These are phyloP conservation scores for Drosophila tristis DNA, from an alignment of 1,140 invertebrate species.

Conservation along the genomic window DNA sequence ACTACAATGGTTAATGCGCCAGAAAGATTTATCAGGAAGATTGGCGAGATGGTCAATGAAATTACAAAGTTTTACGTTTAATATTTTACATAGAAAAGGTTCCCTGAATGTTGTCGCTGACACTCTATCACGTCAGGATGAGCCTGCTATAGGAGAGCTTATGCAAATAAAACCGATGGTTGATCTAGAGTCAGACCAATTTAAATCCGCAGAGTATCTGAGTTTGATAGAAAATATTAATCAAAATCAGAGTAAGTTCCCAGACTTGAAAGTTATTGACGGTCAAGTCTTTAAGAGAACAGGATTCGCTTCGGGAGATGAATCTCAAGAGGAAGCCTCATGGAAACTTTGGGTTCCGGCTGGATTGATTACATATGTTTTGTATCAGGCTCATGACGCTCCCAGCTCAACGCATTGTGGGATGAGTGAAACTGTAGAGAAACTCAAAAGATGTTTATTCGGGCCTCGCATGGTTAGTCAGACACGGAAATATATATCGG, in stretches of 20 bases:
- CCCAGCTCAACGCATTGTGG: too few relatives aligned
- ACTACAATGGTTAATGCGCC: constrained; percentile 59
- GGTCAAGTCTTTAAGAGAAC: too few relatives aligned
- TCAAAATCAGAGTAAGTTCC: constrained; percentile 3
- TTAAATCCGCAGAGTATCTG: background rate
- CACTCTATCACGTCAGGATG: background rate
- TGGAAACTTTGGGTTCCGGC: too few relatives aligned
- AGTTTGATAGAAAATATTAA: constrained; percentile 2
- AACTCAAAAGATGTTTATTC: too few relatives aligned
- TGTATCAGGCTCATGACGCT: too few relatives aligned
- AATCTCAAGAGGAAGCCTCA: too few relatives aligned
- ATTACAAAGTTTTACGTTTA: constrained; percentile 3
- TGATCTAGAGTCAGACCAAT: constrained; percentile 13
- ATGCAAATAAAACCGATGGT: background rate
- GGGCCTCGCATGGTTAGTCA: too few relatives aligned
- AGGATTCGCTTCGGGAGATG: too few relatives aligned
- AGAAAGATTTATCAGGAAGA: constrained; percentile 76
- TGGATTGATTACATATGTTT: too few relatives aligned
- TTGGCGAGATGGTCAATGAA: constrained; percentile 31
- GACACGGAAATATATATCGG: too few relatives aligned
- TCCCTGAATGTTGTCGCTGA: constrained; percentile 18
- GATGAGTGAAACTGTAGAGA: too few relatives aligned
- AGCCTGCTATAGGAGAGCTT: background rate
- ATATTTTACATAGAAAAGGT: background rate
- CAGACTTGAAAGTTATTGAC: constrained; percentile 6